These are phyloP conservation scores for Cephalopholis sonnerati DNA, from an alignment of 2,113 vertebrate genomes.

Conservation along the genomic window DNA sequence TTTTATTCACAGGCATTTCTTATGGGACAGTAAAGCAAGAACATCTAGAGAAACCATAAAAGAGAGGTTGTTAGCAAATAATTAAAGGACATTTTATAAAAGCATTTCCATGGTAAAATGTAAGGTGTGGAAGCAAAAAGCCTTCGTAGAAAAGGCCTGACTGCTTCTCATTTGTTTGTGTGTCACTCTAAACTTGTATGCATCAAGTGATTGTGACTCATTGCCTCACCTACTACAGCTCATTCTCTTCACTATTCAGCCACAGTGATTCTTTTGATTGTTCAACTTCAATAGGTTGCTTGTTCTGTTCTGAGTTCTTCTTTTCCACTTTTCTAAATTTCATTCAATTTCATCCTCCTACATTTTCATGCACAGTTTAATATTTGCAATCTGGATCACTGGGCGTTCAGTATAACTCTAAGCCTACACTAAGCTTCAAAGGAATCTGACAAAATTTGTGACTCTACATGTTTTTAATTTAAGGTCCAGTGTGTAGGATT, in stretches of 20 bases:
- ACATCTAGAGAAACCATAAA: neutral
- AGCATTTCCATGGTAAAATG: neutral
- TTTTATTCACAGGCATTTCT: neutral
- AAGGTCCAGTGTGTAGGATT: no score
- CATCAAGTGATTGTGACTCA: neutral
- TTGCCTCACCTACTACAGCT: neutral
- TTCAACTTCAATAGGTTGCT: no score
- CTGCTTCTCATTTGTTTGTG: neutral
- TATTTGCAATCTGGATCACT: no score
- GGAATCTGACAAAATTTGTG: no score
- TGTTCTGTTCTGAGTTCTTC: neutral
- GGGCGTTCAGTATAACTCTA: no score
- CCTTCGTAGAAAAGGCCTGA: neutral
- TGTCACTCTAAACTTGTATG: neutral
- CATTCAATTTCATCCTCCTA: neutral
- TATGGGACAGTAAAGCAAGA: no score
- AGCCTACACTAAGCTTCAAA: no score
- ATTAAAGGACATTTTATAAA: slow-evolving; percentile 9
- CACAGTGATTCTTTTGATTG: no score
- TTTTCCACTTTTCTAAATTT: neutral
- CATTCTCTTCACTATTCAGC: neutral
- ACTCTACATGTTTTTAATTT: no score
- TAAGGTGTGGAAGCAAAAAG: neutral
- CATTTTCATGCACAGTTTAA: no score
- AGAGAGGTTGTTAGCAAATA: neutral